Percentiles rank a stretch among this genome's conserved stretches.
phyloP scores from a whole-genome alignment of 1,140 invertebrate genomes.

The Papilio aristodemus region DNA sequence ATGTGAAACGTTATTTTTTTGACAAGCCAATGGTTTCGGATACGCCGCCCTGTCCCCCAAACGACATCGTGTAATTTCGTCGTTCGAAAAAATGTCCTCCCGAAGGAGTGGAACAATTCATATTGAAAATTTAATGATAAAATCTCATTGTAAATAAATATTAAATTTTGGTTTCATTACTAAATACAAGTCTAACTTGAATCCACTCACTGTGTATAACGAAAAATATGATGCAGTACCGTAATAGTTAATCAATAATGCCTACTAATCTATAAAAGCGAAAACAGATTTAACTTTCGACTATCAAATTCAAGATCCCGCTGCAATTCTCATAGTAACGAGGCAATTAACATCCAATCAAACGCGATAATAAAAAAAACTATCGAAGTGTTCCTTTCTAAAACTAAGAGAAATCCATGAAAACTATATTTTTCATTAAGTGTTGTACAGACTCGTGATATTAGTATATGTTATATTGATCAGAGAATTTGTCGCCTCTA shows the following conservation, averaged over 20 bases:
- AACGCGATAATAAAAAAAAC: slow-evolving; percentile 31
- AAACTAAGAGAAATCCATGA: background rate
- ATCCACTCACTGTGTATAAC: too few relatives aligned
- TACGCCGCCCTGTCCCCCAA: slow-evolving; percentile 50
- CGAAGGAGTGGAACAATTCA: slow-evolving; percentile 30
- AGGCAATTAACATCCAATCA: slow-evolving; percentile 31
- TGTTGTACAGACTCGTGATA: background rate
- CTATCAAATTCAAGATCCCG: slow-evolving; percentile 22
- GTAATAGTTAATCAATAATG: slow-evolving; percentile 7
- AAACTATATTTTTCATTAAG: background rate
- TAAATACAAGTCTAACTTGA: background rate
- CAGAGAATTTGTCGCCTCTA: too few relatives aligned
- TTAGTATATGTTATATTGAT: too few relatives aligned
- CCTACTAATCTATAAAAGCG: slow-evolving; percentile 4
- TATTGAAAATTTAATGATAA: slow-evolving; percentile 9
- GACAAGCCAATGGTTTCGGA: slow-evolving; percentile 58
- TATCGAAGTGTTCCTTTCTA: slow-evolving; percentile 9
- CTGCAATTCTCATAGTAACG: slow-evolving; percentile 28
- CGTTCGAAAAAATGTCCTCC: slow-evolving; percentile 27
- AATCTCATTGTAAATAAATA: too few relatives aligned
- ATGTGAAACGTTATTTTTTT: slow-evolving; percentile 71
- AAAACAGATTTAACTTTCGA: slow-evolving; percentile 23
- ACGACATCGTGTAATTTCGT: slow-evolving; percentile 59
- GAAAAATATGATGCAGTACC: slow-evolving; percentile 12
- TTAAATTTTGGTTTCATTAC: too few relatives aligned